Base-by-base conservation (phyloP, 2,888 invertebrate species). In the Xanthorhoe designata region DNA sequence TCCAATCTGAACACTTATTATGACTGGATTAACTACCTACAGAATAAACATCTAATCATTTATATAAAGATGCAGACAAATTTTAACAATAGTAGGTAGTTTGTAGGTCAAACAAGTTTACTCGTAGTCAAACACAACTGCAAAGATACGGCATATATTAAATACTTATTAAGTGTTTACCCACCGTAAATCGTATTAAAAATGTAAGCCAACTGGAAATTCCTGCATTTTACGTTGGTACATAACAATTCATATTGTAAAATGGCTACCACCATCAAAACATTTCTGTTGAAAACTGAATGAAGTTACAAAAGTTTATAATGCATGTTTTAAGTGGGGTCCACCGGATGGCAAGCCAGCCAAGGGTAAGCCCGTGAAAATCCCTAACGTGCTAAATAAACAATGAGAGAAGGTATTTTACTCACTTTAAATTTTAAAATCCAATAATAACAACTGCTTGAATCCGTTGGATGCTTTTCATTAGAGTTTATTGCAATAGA, bases 381-480 rank as follows among this genome's bases (percentile, higher is more conserved):
- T 80, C 80, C 84, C 81, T 73, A 81, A 80, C 78, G 77, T 75
- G 75, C 75, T 86, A 82, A 86, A 87, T 87, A 79, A 74, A 82
- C 77, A 85, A 85, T 85, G 84, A 84, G 78, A 51, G 60, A 64
- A 67, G 64, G 59, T 72, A 72, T 76, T 71, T 66, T 64, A 69
- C 66, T 67, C 64, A 61, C 64, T 68, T 75, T 58, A 64, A 79
- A 80, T 70, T 78, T 79, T 79, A 74, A 79, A 76, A 76, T 78
- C 75, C 71, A 79, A 78, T 79, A 77, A 75, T 74, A 73, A 73
- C 74, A 67, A 71, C 61, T 64, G 59, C 54, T 56, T 50, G 55
- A 42, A 55, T 50, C 63, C 29, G 55, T 42, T 51, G 15, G 18
- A 38, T 47, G 64, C 58, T 64, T 47, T 53, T 64, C 47, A 64